Base-by-base conservation (phyloP, 2,113 vertebrate species). In the Enhydra lutris region DNA sequence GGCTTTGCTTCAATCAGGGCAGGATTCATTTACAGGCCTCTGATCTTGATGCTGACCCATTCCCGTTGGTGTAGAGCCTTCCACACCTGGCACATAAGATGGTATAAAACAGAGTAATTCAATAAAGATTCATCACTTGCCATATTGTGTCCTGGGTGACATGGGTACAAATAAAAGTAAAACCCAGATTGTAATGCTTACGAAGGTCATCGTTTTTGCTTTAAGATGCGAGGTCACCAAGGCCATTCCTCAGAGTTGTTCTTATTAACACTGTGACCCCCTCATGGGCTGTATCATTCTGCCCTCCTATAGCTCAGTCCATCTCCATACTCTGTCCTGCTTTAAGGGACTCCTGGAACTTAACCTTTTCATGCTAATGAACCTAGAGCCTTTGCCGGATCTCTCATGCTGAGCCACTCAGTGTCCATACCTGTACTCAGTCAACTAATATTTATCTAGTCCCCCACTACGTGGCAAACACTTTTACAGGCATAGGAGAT, bases 111-210 rank as follows among this genome's bases (percentile, higher is more conserved):
- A 71, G 52, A 90, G 76, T 13, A 88, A 83, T 59, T 89, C 42
- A 94, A 95, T 50, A 91, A 94, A 95, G 95, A 89, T 55, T 45
- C 59, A 96, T 59, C 65, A 84, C 31, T 82, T 95, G 86, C 67
- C 89, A 31, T 8, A 59, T n/a, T 29, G 29, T 39, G 61, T 55
- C 80, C 52, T 79, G 74, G 1, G 24, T 29, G 94, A 18, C 52
- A 3, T 17, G 15, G 63, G 3, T 79, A 93, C 52, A 95, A 92
- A 89, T 17, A 65, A 8, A 10, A 93, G 47, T n/a, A 86, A 93
- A 71, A 97, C 42, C 47, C 34, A 84, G 31, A 96, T 63, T 50
- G 31, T 42, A 89, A 1, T n/a, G 39, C 59, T 93, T 95, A 87
- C n/a, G 6, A 91, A 57, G 20, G 39, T 86, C 82, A 78, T 26